Percentiles rank a stretch among this genome's conserved stretches.
Conservation (phyloP, 2,797 vertebrate species). For the Tokudaia tokunoshimensis region DNA sequence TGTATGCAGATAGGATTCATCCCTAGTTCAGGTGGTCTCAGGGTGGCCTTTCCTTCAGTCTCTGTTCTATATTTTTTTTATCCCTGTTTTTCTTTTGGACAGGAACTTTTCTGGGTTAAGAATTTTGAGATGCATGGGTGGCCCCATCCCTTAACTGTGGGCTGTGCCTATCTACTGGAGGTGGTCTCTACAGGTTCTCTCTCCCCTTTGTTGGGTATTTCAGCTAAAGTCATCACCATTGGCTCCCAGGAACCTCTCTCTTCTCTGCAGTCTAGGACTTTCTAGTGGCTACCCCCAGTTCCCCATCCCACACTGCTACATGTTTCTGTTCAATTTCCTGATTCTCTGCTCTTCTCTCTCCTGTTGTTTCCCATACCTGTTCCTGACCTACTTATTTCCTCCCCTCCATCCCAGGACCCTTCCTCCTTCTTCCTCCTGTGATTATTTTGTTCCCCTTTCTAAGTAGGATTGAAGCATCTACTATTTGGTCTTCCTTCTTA, state of each 20-base stretch:
- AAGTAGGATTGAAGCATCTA: not conserved
- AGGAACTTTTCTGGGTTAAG: not conserved
- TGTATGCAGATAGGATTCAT: no score
- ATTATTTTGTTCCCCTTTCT: not conserved
- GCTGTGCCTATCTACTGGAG: not conserved
- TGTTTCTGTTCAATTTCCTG: not conserved
- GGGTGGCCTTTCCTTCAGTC: no score
- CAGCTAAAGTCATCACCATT: not conserved
- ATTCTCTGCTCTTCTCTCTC: not conserved
- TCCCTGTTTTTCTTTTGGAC: not conserved
- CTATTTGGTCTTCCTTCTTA: not conserved
- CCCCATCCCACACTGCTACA: not conserved
- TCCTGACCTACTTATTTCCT: not conserved
- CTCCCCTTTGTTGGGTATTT: not conserved
- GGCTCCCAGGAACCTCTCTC: not conserved
- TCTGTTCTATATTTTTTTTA: not conserved
- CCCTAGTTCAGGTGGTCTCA: no score
- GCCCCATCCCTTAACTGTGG: not conserved
- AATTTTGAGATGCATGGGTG: not conserved
- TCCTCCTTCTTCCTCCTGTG: not conserved
- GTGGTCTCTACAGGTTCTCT: not conserved
- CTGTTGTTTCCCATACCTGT: not conserved
- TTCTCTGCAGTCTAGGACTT: not conserved
- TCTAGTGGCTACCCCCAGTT: not conserved
- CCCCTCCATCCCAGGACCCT: not conserved